Evolutionary conservation across 2,113 vertebrate genomes (phyloP).

Genomic region (Chaenogobius annularis): DNA sequence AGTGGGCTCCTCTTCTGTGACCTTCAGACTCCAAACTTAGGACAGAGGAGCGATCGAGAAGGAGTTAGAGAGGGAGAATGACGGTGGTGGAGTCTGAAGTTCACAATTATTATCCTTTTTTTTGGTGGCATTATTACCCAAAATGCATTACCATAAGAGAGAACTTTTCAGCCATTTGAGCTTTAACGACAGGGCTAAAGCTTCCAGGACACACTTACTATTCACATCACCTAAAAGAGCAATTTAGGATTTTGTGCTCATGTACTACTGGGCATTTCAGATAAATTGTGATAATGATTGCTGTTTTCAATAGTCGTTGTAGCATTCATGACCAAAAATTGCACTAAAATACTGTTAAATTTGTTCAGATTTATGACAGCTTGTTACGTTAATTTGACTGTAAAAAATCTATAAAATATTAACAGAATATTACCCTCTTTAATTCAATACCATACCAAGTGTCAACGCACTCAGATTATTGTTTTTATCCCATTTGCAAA

Average conservation of each 20-base stretch:
- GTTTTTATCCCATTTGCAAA: too few relatives aligned
- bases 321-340: slow-evolving; percentile 1
- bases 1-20: slow-evolving; percentile 53
- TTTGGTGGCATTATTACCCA: slow-evolving; percentile 24
- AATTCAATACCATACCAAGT: too few relatives aligned
- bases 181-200: slow-evolving; percentile 20
- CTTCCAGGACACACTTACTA: slow-evolving; percentile 26
- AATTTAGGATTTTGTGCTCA: slow-evolving; percentile 12
- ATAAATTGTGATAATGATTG: slow-evolving; percentile 37
- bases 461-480: too few relatives aligned
- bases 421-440: too few relatives aligned
- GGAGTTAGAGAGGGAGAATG: slow-evolving; percentile 8
- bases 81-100: slow-evolving; percentile 17
- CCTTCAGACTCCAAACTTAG: slow-evolving; percentile 56
- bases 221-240: slow-evolving; percentile 48
- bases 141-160: slow-evolving; percentile 42
- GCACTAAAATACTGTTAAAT: not conserved
- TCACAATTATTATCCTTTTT: slow-evolving; percentile 45
- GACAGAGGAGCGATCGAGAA: slow-evolving; percentile 9
- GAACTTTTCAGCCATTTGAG: slow-evolving; percentile 27
- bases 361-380: not conserved
- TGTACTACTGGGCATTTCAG: slow-evolving; percentile 10
- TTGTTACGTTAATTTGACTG: too few relatives aligned
- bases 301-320: slow-evolving; percentile 6
- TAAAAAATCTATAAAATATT: too few relatives aligned